Conservation (phyloP, 2,113 vertebrate species). For the Notechis scutatus region DNA sequence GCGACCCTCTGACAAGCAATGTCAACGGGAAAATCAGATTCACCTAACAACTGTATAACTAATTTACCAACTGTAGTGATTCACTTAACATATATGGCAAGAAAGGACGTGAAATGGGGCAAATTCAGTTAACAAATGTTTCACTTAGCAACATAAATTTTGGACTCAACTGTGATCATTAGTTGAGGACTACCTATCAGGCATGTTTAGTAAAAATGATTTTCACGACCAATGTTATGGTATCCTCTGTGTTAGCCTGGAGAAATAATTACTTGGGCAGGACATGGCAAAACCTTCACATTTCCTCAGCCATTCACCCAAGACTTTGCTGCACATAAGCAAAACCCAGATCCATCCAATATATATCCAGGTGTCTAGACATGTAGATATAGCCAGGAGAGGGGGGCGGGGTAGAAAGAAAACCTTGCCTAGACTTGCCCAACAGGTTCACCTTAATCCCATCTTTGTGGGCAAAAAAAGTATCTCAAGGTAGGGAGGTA, state of each 20-base stretch:
- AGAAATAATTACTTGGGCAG: neutral
- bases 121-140: neutral
- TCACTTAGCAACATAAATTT: neutral
- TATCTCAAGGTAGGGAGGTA: too few relatives aligned
- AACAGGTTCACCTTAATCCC: neutral
- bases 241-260: neutral
- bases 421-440: neutral
- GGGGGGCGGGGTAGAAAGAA: neutral
- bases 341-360: neutral
- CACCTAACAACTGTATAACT: neutral
- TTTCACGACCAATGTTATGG: neutral
- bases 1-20: neutral
- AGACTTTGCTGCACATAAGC: neutral
- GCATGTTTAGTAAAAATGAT: neutral
- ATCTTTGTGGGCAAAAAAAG: neutral
- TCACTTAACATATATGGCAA: neutral
- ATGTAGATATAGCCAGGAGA: neutral
- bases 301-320: neutral
- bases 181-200: too few relatives aligned
- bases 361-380: neutral
- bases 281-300: neutral
- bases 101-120: neutral
- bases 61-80: neutral
- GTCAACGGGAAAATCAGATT: neutral
- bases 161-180: neutral